phyloP scores from a whole-genome alignment of 2,797 vertebrate species.

The Chaetodon trifasciatus region DNA sequence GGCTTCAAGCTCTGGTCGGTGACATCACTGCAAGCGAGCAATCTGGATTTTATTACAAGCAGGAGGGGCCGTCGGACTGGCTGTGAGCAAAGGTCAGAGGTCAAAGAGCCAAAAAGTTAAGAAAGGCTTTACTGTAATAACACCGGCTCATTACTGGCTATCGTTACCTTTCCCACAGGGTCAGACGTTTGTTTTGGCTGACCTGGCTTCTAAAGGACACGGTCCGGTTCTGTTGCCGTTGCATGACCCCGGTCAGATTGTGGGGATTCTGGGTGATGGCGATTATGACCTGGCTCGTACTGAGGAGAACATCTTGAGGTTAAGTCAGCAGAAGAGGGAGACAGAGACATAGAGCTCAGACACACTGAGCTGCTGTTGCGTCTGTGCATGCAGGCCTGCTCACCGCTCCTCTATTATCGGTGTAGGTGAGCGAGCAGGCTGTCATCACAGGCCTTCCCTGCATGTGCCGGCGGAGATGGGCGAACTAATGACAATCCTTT shows the following conservation, averaged over 20 bases:
- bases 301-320: neutral
- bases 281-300: constrained; percentile 5
- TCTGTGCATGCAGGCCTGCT: neutral
- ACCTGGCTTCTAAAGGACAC: constrained; percentile 36
- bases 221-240: constrained; percentile 1
- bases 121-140: constrained; percentile 57
- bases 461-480: neutral
- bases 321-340: constrained; percentile 1
- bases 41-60: constrained; percentile 45
- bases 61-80: neutral
- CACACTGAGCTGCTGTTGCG: neutral
- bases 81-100: constrained; percentile 53
- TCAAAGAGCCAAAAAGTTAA: constrained; percentile 40
- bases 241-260: constrained; percentile 15
- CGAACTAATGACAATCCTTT: constrained; percentile 59
- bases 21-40: constrained; percentile 7
- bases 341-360: neutral
- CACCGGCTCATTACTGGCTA: constrained; percentile 47
- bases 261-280: constrained; percentile 32
- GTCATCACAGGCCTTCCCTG: neutral
- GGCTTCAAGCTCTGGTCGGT: neutral
- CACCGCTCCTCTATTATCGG: neutral
- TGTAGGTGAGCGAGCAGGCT: neutral
- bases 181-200: constrained; percentile 46
- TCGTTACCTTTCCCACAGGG: constrained; percentile 30